Evolutionary conservation across 2,888 invertebrate genomes (phyloP).

Genomic region (Orthosia gothica): DNA sequence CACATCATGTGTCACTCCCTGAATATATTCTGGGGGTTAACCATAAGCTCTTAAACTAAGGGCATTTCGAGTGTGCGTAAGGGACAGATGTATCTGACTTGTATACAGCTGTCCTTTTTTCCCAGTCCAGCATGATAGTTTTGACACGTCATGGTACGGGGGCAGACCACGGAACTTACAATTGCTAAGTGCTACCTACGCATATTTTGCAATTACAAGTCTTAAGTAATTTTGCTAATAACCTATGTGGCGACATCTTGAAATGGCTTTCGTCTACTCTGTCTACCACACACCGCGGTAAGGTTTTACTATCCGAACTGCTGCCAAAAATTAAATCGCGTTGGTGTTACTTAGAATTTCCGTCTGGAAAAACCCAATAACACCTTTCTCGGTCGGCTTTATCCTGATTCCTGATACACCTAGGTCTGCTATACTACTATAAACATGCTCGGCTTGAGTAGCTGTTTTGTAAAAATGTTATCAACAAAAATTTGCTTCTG

Average conservation of each 20-base stretch:
- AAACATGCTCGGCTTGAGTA: no score
- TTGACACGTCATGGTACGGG: no score
- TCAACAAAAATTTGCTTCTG: no score
- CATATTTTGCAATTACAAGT: slow-evolving; percentile 47
- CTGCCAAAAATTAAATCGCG: no score
- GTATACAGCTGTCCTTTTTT: no score
- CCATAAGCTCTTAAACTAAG: no score
- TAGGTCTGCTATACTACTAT: no score
- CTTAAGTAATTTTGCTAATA: slow-evolving; percentile 56
- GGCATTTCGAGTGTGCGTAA: no score
- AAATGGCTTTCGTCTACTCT: background rate
- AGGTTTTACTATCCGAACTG: background rate
- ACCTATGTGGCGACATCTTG: slow-evolving; percentile 7
- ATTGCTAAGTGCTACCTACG: slow-evolving; percentile 50
- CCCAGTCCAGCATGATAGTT: no score
- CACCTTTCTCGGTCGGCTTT: background rate
- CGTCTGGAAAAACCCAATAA: background rate
- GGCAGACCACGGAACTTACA: slow-evolving; percentile 23
- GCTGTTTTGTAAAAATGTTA: no score
- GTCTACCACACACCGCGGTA: slow-evolving; percentile 22
- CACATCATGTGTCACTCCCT: slow-evolving; percentile 25
- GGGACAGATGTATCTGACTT: no score
- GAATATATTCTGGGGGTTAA: slow-evolving; percentile 36
- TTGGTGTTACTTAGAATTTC: background rate
- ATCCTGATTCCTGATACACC: no score